A percentile compares a stretch with the other conserved stretches of the same genome.
Conservation (phyloP, 2,888 invertebrate genomes). For the Choreutis nemorana region DNA sequence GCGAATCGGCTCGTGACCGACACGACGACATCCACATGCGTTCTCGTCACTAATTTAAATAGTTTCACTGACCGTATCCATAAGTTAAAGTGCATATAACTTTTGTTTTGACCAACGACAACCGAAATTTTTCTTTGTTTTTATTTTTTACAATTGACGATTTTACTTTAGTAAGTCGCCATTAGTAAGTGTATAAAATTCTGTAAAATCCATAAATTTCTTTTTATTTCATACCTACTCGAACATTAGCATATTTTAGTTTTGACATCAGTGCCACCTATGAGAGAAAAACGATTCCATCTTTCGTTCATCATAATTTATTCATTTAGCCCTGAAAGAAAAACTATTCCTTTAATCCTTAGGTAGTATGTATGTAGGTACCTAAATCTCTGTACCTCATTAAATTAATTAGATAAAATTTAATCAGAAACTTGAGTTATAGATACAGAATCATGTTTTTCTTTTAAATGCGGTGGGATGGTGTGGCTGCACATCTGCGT, state of each 20-base stretch:
- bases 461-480: background rate
- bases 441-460: background rate
- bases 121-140: conserved; percentile 47
- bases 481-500: conserved; percentile 41
- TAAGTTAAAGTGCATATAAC: conserved; percentile 22
- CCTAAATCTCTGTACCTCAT: too few species aligned
- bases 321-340: too few species aligned
- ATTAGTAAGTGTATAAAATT: conserved; percentile 53
- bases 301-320: too few species aligned
- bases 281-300: too few species aligned
- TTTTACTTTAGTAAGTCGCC: conserved; percentile 53
- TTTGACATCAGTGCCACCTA: too few species aligned
- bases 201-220: too few species aligned
- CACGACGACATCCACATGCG: conserved; percentile 56
- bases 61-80: conserved; percentile 6
- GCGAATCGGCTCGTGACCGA: conserved; percentile 48
- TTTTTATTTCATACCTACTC: too few species aligned
- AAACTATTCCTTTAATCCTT: too few species aligned
- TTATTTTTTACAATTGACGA: conserved; percentile 54
- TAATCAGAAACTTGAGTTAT: background rate
- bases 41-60: conserved; percentile 36
- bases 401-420: too few species aligned
- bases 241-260: too few species aligned
- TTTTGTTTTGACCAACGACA: conserved; percentile 36
- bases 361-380: too few species aligned